Conservation (phyloP, 1,140 invertebrate species). For the Platyura marginata region DNA sequence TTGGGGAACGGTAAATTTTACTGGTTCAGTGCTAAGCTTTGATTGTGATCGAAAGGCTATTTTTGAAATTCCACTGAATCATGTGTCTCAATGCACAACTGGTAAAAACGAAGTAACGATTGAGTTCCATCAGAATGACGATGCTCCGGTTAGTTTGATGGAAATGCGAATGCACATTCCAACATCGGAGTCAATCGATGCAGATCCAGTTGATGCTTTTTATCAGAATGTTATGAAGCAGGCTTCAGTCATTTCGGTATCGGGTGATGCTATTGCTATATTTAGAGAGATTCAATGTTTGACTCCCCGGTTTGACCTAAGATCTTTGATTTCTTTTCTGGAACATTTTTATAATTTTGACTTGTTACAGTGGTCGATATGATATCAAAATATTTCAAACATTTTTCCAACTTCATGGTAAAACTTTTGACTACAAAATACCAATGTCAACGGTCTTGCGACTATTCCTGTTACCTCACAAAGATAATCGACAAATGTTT, state of each 20-base stretch:
- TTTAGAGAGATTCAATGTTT: constrained; percentile 95
- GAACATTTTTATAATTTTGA: neutral
- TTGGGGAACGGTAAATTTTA: constrained; percentile 92
- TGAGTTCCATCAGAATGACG: constrained; percentile 97
- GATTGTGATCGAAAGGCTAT: constrained; percentile 75
- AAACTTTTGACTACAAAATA: constrained; percentile 99
- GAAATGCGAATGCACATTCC: constrained; percentile 98
- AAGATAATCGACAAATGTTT: constrained; percentile 95
- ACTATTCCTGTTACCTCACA: constrained; percentile 89
- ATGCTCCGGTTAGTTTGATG: constrained; percentile 88
- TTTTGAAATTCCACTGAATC: constrained; percentile 91
- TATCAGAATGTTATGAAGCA: constrained; percentile 91
- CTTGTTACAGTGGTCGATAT: constrained; percentile 75
- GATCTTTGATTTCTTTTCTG: neutral
- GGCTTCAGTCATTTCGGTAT: constrained; percentile 93
- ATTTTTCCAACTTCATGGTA: constrained; percentile 98
- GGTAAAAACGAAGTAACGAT: constrained; percentile 97
- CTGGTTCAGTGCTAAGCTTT: constrained; percentile 81
- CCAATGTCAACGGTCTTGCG: constrained; percentile 89
- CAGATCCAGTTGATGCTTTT: constrained; percentile 88
- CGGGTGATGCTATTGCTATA: constrained; percentile 92
- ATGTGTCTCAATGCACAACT: constrained; percentile 93
- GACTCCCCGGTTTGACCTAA: constrained; percentile 64
- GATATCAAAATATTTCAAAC: constrained; percentile 97
- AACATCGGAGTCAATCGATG: constrained; percentile 59